phyloP scores from a whole-genome alignment of 2,797 vertebrate species.

The Rhinichthys osculus region DNA sequence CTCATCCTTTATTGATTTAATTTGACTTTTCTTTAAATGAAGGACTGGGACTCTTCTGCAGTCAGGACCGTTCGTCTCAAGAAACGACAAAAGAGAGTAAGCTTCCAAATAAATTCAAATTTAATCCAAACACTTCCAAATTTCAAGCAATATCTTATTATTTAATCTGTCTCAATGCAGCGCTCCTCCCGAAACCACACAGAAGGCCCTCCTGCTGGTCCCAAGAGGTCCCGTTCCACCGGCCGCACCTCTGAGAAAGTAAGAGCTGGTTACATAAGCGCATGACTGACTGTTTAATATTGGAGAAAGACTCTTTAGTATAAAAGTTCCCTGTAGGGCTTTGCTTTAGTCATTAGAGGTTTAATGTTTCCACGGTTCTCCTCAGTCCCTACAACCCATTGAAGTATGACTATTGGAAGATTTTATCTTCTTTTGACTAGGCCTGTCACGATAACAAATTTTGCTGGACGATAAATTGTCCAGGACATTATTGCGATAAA shows the following conservation, averaged over 20 bases:
- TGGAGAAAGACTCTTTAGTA: neutral
- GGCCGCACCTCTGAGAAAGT: conserved; percentile 84
- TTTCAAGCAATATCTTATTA: neutral
- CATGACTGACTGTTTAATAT: conserved; percentile 6
- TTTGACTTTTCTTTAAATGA: conserved; percentile 45
- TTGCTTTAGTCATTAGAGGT: neutral
- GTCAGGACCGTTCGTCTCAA: conserved; percentile 88
- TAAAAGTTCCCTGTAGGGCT: neutral
- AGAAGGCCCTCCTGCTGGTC: conserved; percentile 86
- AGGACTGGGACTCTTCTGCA: conserved; percentile 96
- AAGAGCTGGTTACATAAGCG: conserved; percentile 6
- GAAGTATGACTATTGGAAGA: neutral
- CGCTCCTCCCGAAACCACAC: conserved; percentile 89
- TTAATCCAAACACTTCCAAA: neutral
- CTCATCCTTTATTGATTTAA: neutral
- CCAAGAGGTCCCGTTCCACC: conserved; percentile 89
- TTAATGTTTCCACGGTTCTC: neutral
- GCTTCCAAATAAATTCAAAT: conserved; percentile 38
- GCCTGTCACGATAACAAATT: too few relatives aligned
- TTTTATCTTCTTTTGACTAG: neutral
- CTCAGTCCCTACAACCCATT: neutral
- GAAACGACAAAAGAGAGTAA: conserved; percentile 93
- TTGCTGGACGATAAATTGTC: too few relatives aligned
- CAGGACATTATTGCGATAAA: too few relatives aligned
- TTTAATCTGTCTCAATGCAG: conserved; percentile 71